Conservation (phyloP, 2,113 vertebrate species). For the Grammomys dolichurus region DNA sequence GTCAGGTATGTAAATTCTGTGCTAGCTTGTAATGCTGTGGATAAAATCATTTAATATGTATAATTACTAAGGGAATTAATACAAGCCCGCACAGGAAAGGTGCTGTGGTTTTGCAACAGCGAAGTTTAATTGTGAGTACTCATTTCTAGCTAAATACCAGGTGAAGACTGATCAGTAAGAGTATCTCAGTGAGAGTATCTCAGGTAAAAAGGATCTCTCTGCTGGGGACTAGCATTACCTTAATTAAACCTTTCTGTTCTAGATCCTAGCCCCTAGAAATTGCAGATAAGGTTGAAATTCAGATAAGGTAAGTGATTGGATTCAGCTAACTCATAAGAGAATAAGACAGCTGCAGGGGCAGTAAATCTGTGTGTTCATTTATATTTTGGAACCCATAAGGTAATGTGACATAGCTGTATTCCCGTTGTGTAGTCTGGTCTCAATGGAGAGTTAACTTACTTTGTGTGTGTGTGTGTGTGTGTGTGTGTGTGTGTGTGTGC, state of each 20-base stretch:
- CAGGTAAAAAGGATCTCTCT: background rate
- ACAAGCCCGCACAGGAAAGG: background rate
- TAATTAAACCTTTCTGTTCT: background rate
- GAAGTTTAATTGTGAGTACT: background rate
- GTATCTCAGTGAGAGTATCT: background rate
- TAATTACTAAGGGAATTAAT: background rate
- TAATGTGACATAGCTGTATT: background rate
- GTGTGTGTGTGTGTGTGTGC: too few species aligned
- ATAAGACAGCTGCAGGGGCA: background rate
- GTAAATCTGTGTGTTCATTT: background rate
- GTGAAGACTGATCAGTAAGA: background rate
- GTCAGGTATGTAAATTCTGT: too few species aligned
- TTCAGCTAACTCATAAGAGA: background rate
- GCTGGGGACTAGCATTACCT: background rate
- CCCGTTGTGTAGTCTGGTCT: background rate
- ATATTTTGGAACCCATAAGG: background rate
- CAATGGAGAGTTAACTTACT: background rate
- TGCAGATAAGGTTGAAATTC: constrained; percentile 13
- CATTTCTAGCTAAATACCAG: constrained; percentile 17
- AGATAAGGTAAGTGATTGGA: background rate
- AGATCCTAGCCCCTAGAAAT: background rate
- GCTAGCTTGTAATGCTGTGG: background rate
- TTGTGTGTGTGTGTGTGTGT: too few species aligned
- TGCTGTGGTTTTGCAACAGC: background rate
- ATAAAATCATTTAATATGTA: background rate